Evolutionary conservation across 1,140 invertebrate species (phyloP), one percentile per base, ranked within the genome.

Genomic region (Cyrtorhinus lividipennis): DNA sequence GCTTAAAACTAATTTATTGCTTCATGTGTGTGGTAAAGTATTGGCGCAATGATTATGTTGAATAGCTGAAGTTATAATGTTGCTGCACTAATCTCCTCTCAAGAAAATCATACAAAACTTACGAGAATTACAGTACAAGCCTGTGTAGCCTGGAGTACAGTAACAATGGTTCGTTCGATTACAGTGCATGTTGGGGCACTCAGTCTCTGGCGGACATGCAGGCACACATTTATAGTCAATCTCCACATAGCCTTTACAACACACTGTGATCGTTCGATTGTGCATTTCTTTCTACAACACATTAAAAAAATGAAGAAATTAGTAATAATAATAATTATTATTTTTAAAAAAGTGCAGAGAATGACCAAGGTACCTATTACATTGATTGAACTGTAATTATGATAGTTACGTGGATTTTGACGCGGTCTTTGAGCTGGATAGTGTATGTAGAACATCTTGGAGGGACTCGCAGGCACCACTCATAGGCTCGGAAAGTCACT

Each of bases 61-160:
- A n/a, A n/a, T n/a, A n/a, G n/a, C n/a, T n/a, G n/a, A n/a, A n/a
- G n/a, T n/a, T n/a, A n/a, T n/a, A n/a, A n/a, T n/a, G n/a, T n/a
- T n/a, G n/a, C n/a, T n/a, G n/a, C n/a, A n/a, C n/a, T n/a, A n/a
- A n/a, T n/a, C n/a, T n/a, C n/a, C n/a, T n/a, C n/a, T n/a, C n/a
- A n/a, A n/a, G n/a, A n/a, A n/a, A n/a, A n/a, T n/a, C n/a, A n/a
- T n/a, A 38, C 15, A 15, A 38, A 53, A 20, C 77, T 77, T 74
- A 88, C 86, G 81, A 73, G 89, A 82, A 15, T 81, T 83, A 72
- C 88, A 92, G 38, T 81, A 80, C 13, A 79, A 78, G 24, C 91
- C 91, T 67, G 83, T 87, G 81, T 85, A 90, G 22, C 88, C 88
- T 30, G 83, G 75, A 66, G 79, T 75, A 70, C 90, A 93, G 67